Percentiles rank a stretch among this genome's conserved stretches.
phyloP scores from a whole-genome alignment of 2,888 invertebrate genomes.

The Micoletzkya japonica region DNA sequence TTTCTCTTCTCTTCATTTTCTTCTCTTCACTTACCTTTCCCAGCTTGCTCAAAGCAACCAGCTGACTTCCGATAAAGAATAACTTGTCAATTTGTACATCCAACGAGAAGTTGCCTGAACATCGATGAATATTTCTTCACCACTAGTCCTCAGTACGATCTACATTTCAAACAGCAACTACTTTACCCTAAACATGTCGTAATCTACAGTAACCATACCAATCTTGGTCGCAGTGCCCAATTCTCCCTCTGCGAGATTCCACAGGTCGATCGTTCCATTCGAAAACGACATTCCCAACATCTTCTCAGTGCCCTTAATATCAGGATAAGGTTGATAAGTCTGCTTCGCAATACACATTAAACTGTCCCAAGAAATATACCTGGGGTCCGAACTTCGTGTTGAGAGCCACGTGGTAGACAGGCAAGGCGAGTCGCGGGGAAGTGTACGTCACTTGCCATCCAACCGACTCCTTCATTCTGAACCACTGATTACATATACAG shows the following conservation, averaged over 20 bases:
- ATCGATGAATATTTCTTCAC: too few relatives aligned
- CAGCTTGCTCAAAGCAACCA: slow-evolving; percentile 88
- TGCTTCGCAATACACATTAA: neutral
- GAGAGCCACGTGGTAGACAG: slow-evolving; percentile 88
- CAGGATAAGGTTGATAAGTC: neutral
- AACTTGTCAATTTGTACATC: slow-evolving; percentile 87
- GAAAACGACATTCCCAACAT: slow-evolving; percentile 55
- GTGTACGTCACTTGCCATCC: slow-evolving; percentile 95
- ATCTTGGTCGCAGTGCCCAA: slow-evolving; percentile 23
- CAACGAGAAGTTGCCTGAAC: slow-evolving; percentile 53
- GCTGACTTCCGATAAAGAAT: slow-evolving; percentile 93
- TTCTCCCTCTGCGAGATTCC: slow-evolving; percentile 75
- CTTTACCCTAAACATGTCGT: slow-evolving; percentile 64
- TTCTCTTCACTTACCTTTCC: slow-evolving; percentile 95
- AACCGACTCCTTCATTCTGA: slow-evolving; percentile 86
- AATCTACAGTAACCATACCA: slow-evolving; percentile 28
- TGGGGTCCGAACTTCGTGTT: slow-evolving; percentile 70
- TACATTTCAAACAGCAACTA: neutral
- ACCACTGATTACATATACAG: too few relatives aligned
- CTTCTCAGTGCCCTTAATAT: slow-evolving; percentile 55
- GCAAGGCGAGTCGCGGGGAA: slow-evolving; percentile 84
- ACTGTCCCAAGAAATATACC: slow-evolving; percentile 4
- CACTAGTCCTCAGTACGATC: too few relatives aligned
- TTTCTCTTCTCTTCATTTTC: too few relatives aligned
- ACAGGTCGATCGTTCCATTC: slow-evolving; percentile 51